Evolutionary conservation across 1,140 invertebrate species (phyloP).

Genomic region (Platorchestia sp.): DNA sequence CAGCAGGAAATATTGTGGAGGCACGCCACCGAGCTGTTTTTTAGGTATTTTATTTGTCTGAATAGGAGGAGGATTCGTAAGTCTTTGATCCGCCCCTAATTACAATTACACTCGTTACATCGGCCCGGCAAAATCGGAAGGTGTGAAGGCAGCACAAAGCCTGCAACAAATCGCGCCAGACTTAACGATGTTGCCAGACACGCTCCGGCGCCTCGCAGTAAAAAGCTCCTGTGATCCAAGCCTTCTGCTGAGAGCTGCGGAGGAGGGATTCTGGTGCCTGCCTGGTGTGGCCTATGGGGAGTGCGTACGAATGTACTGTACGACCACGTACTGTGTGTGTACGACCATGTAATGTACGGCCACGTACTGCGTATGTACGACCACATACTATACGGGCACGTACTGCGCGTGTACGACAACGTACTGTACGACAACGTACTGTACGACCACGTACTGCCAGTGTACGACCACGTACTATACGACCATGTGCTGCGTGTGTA

Average conservation of each 20-base stretch:
- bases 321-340: too few species aligned
- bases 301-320: too few species aligned
- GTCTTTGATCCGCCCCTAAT: slow-evolving; percentile 10
- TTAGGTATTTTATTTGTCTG: not conserved
- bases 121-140: slow-evolving; percentile 1
- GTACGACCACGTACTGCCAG: too few species aligned
- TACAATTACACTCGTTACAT: not conserved
- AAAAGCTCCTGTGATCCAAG: not conserved
- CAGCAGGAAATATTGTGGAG: not conserved
- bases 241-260: not conserved
- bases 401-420: too few species aligned
- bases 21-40: not conserved
- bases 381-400: too few species aligned
- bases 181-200: not conserved
- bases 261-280: not conserved
- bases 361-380: too few species aligned
- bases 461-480: too few species aligned
- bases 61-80: not conserved
- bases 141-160: slow-evolving; percentile 31
- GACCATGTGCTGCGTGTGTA: too few species aligned
- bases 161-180: slow-evolving; percentile 18
- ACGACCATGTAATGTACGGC: too few species aligned
- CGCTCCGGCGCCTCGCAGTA: not conserved
- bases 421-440: too few species aligned
- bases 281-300: too few species aligned